phyloP scores from a whole-genome alignment of 2,113 vertebrate species.

The Calyptomena viridis region DNA sequence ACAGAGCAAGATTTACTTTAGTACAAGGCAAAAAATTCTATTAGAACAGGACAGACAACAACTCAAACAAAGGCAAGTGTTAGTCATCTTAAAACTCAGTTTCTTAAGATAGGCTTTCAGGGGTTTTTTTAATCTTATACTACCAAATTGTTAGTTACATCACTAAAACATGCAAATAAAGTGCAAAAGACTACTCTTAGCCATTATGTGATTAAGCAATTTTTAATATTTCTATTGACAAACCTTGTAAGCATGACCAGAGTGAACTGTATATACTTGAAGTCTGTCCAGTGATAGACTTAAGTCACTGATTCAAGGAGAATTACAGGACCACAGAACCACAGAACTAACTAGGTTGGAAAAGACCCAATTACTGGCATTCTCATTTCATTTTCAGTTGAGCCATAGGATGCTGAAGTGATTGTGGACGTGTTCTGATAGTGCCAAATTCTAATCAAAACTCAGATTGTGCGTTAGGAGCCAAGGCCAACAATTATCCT shows the following conservation, averaged over 20 bases:
- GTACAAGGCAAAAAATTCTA: not conserved
- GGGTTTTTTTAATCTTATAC: not conserved
- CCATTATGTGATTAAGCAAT: not conserved
- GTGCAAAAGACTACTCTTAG: not conserved
- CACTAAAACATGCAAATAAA: not conserved
- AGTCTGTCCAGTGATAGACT: not conserved
- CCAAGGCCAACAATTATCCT: slow-evolving; percentile 15
- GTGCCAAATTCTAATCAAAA: slow-evolving; percentile 11
- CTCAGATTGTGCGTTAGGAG: slow-evolving; percentile 30
- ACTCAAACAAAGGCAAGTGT: not conserved
- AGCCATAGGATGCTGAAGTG: not conserved
- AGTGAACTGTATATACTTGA: not conserved
- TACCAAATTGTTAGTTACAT: not conserved
- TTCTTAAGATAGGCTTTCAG: not conserved
- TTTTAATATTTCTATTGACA: slow-evolving; percentile 61
- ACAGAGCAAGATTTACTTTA: not conserved
- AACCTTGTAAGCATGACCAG: not conserved
- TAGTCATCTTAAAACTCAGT: not conserved
- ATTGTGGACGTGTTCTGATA: rapidly evolving
- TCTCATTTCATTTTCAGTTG: not conserved
- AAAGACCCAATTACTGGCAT: not conserved
- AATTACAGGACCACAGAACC: not conserved
- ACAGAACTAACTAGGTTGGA: too few relatives aligned
- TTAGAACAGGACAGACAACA: not conserved
- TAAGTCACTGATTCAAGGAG: not conserved